These are phyloP conservation scores for Patiria miniata DNA, from an alignment of 35 echinoderm and acorn worm species.

Conservation along the genomic window DNA sequence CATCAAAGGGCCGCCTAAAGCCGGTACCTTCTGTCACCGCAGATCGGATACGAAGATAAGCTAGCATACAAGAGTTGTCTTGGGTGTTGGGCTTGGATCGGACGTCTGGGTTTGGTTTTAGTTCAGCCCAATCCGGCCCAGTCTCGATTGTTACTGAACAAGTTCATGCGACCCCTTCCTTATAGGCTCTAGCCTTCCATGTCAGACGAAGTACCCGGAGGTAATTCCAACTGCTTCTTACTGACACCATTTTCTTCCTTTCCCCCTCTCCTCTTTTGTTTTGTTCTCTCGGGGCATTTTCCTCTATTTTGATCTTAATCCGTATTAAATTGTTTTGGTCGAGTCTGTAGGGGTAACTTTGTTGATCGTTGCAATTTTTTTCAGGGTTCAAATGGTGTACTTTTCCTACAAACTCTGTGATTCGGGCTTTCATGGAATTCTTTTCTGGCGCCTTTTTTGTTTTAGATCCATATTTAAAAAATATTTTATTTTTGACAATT, in stretches of 20 bases:
- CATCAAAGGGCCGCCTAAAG: constrained; percentile 13
- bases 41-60: not conserved
- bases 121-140: not conserved
- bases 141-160: not conserved
- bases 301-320: constrained; percentile 2
- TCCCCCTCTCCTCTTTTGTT: not conserved
- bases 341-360: constrained; percentile 5
- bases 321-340: constrained; percentile 24
- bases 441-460: too few species aligned
- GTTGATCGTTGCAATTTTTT: constrained; percentile 5
- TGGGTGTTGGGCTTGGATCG: not conserved
- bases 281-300: not conserved
- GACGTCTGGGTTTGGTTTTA: not conserved
- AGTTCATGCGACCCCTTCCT: not conserved
- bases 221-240: not conserved
- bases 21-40: constrained; percentile 23
- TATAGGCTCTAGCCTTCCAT: not conserved
- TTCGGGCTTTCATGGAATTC: too few species aligned
- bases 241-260: not conserved
- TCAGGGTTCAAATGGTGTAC: not conserved
- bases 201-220: not conserved
- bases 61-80: not conserved
- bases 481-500: too few species aligned
- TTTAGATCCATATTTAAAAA: too few species aligned
- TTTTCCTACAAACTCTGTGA: not conserved